Base-by-base conservation (phyloP, 2,113 vertebrate species). In the Ancistrus triradiatus region DNA sequence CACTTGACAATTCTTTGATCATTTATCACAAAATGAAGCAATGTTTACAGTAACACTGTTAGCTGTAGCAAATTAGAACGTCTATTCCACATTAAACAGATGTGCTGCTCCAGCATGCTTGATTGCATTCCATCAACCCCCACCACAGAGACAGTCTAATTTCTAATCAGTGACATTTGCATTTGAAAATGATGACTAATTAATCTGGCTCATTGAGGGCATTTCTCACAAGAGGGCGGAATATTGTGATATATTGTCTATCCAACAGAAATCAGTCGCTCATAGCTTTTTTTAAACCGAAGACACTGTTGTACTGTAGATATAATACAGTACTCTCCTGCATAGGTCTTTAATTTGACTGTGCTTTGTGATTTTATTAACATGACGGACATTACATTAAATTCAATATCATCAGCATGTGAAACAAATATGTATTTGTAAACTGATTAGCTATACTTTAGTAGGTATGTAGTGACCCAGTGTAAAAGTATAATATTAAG, bases 181-280 rank as follows among this genome's bases (percentile, higher is more conserved):
- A 69, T 61, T 46, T 43, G 67, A 59, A 66, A 70, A 74, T 70
- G 50, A 70, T 61, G 57, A 70, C 67, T 70, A 70, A 74, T 70
- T 66, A 62, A 66, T 69, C 57, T 68, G 59, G n/a, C 17, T 68
- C 42, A 63, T 63, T 64, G 48, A 46, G 31, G 33, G 51, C 2
- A 58, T 62, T 74, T 72, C 46, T 58, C 31, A 44, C 37, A 57
- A 63, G 31, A 47, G 25, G 40, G 18, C 63, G 49, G 52, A 68
- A 68, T 59, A 58, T 59, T 59, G 46, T 47, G 17, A 52, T 71
- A 61, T 56, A 60, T 53, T 35, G 33, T 67, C 47, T 70, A 28
- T 27, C 46, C 46, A 53, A 70, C 52, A 46, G 63, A 22, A 37
- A 43, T 59, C 37, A 59, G 33, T n/a, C n/a, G n/a, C n/a, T n/a